Evolutionary conservation across 2,113 vertebrate species (phyloP).

Genomic region (Poeciliopsis occidentalis): DNA sequence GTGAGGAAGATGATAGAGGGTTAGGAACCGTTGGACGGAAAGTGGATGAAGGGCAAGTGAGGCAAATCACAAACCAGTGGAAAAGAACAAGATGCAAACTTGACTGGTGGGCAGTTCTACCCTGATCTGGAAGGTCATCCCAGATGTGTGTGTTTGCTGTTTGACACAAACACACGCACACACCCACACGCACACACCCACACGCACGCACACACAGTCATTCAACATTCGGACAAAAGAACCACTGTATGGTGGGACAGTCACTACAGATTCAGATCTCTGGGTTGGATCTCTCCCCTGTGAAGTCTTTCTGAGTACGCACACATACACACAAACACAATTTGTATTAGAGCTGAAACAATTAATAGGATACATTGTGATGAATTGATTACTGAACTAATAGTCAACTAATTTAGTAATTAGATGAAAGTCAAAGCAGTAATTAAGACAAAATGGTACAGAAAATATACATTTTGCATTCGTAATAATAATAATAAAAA

Average conservation of each 20-base stretch:
- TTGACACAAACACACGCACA: no score
- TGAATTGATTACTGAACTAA: no score
- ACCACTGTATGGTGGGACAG: slow-evolving; percentile 43
- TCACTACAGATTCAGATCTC: slow-evolving; percentile 16
- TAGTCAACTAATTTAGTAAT: no score
- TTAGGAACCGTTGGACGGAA: not conserved
- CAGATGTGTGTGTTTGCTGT: slow-evolving; percentile 7
- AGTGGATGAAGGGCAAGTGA: slow-evolving; percentile 3
- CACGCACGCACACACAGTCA: slow-evolving; percentile 22
- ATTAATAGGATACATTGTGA: no score
- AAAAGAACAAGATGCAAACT: slow-evolving; percentile 31
- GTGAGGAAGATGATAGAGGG: slow-evolving; percentile 5
- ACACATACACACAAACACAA: not conserved
- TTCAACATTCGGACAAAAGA: slow-evolving; percentile 56
- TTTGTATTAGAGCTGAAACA: no score
- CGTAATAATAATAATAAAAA: no score
- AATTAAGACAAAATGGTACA: no score
- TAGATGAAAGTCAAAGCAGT: no score
- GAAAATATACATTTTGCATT: no score
- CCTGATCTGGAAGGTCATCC: slow-evolving; percentile 36
- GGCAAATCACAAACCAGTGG: slow-evolving; percentile 41
- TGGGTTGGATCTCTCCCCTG: slow-evolving; percentile 28
- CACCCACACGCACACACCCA: not conserved
- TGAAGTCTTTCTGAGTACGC: not conserved
- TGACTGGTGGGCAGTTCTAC: slow-evolving; percentile 38